These are phyloP conservation scores for Leptatherina wallacei DNA, from an alignment of 2,797 vertebrate genomes.

Conservation along the genomic window DNA sequence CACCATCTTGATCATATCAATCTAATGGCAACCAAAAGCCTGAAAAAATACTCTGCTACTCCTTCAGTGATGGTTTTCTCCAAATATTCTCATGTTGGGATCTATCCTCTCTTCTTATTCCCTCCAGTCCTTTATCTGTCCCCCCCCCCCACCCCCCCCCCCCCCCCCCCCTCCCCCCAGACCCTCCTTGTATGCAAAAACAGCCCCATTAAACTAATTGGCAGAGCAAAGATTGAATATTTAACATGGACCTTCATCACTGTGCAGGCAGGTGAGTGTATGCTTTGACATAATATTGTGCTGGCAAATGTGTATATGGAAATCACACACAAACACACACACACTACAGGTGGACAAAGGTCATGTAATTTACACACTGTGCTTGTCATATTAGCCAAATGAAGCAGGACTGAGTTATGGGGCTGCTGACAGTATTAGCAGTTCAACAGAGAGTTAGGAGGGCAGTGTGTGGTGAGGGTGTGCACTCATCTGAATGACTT, in stretches of 20 bases:
- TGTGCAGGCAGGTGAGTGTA: constrained; percentile 2
- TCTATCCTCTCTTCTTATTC: constrained; percentile 11
- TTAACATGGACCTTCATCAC: constrained; percentile 40
- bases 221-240: constrained; percentile 55
- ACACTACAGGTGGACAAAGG: constrained; percentile 42
- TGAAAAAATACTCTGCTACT: not conserved
- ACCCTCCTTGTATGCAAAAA: constrained; percentile 61
- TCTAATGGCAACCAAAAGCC: constrained; percentile 1
- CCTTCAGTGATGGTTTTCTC: constrained; percentile 4
- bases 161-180: constrained; percentile 25
- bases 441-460: constrained; percentile 36
- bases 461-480: constrained; percentile 12
- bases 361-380: constrained; percentile 59
- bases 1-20: too few species aligned
- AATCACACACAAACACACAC: constrained; percentile 24
- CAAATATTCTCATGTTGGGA: not conserved
- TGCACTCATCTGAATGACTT: constrained; percentile 52
- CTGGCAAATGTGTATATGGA: constrained; percentile 34
- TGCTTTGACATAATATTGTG: constrained; percentile 23
- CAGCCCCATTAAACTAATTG: constrained; percentile 67
- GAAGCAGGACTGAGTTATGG: constrained; percentile 58
- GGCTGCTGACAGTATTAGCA: constrained; percentile 28
- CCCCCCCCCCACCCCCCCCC: constrained; percentile 28
- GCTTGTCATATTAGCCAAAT: constrained; percentile 66
- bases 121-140: constrained; percentile 5